Base-by-base conservation (phyloP, 2,888 invertebrate genomes). In the Drosophila putrida region DNA sequence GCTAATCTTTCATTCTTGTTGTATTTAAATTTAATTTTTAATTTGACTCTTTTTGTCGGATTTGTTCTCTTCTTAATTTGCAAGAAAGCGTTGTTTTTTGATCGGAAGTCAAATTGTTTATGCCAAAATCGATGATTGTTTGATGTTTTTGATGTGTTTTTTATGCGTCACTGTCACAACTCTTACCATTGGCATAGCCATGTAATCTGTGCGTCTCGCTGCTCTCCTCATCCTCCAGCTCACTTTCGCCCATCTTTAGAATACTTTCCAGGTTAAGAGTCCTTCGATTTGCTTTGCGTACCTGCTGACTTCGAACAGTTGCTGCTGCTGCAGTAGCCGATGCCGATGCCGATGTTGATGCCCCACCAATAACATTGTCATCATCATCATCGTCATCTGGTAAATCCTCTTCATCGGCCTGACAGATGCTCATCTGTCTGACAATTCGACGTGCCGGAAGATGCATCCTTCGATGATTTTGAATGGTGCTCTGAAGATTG, bases 241-340 rank as follows among this genome's bases (percentile, higher is more conserved):
- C 93, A 70, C 92, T 92, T 92, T 92, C 74, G 90, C 92, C 92
- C 90, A 92, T 91, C 63, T 91, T 92, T 3, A 92, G 67, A 0
- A 92, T 92, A 62, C 88, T 92, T 59, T 91, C 92, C 39, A 92
- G 68, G 46, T 92, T 92, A n/a, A 92, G 77, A 0, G 90, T 88
- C 35, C 91, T 91, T 55, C 91, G 90, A 54, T 86, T 88, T 0
- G 82, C 73, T 53, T 90, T 90, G 1, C 91, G 85, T 6, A 87
- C 78, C 36, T 73, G 68, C 3, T 73, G 61, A 28, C 43, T 44
- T 10, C 74, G 74, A 13, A 15, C 43, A 6, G 20, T 31, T 9
- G 35, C 33, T 6, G 35, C 33, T 6, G 55, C 43, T 11, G 25
- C 71, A n/a, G 39, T 59, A 1, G 55, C 49, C 2, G 69, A 36